Evolutionary conservation across 2,888 invertebrate species (phyloP).

Genomic region (Amiota minor): DNA sequence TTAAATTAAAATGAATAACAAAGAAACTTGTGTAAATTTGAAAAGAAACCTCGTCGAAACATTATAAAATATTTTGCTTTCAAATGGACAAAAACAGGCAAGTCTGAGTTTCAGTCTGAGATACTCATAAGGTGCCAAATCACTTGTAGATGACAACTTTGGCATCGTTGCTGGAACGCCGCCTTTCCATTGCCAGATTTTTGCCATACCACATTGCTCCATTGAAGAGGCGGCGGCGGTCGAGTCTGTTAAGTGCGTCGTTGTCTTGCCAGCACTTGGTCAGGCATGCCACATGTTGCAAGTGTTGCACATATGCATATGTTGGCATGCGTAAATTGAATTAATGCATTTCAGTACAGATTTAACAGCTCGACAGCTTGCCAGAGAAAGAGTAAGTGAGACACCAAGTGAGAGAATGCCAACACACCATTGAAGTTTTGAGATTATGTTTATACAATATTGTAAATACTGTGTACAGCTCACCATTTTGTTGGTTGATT

Average conservation of each 20-base stretch:
- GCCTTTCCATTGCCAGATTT: conserved; percentile 3
- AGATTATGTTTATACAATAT: conserved; percentile 31
- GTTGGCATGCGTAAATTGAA: conserved; percentile 67
- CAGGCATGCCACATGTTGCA: conserved; percentile 20
- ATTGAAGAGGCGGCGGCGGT: conserved; percentile 28
- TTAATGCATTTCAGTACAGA: conserved; percentile 64
- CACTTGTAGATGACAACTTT: conserved; percentile 34
- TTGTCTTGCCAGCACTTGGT: too few species aligned
- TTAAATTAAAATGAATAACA: conserved; percentile 59
- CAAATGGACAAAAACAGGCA: neutral
- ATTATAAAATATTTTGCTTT: conserved; percentile 34
- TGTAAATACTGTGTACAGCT: neutral
- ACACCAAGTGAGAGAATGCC: conserved; percentile 31
- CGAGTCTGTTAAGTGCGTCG: neutral
- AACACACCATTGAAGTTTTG: conserved; percentile 8
- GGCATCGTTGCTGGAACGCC: neutral
- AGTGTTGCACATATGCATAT: conserved; percentile 32
- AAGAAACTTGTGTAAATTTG: conserved; percentile 61
- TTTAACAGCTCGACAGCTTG: neutral
- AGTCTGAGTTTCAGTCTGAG: conserved; percentile 1
- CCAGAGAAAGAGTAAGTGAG: neutral
- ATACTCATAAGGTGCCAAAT: conserved; percentile 33
- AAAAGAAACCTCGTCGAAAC: conserved; percentile 57
- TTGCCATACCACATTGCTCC: neutral
- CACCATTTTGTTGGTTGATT: conserved; percentile 14